Evolutionary conservation across 1,140 invertebrate genomes (phyloP), one percentile per base, ranked within the genome.

Genomic region (Nephotettix cincticeps): DNA sequence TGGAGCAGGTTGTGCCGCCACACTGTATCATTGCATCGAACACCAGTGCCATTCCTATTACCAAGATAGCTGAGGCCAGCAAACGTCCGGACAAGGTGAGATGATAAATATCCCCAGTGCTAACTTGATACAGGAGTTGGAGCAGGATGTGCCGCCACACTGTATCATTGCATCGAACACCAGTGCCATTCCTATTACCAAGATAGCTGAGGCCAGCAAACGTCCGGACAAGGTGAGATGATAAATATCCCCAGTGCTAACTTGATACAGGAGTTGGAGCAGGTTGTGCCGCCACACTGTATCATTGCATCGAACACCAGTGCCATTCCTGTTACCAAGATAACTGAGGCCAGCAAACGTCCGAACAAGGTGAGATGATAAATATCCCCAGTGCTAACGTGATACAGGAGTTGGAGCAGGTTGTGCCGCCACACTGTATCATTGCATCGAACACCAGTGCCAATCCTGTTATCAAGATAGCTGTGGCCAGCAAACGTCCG

Each of bases 361-460:
- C 97, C 97, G 23, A 97, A 99, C 40, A 98, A 98, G 82, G 92
- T 96, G 78, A 88, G 86, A 76, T 85, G 58, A 28, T 28, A 28
- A n/a, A n/a, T n/a, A n/a, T n/a, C n/a, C n/a, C n/a, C n/a, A n/a
- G n/a, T n/a, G n/a, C n/a, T n/a, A n/a, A n/a, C n/a, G n/a, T 99
- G 13, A 92, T 99, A 51, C 94, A 98, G 81, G 98, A 99, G 83
- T 86, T 99, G 9, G 97, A 99, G 84, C 84, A 89, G 56, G 87
- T 91, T 32, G 89, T 96, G 25, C 91, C 94, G 1, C 86, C 90
- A 71, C 89, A 99, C 79, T 99, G 97, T 78, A 88, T 99, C 58
- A 91, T 99, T 77, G 98, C 98, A 0, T 94, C 97, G 6, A 99
- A 99, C 79, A 99, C 98, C 2, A 99, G 97, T 74, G 97, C 98